Evolutionary conservation across 2,888 invertebrate species (phyloP).

Genomic region (Lasius platythorax): DNA sequence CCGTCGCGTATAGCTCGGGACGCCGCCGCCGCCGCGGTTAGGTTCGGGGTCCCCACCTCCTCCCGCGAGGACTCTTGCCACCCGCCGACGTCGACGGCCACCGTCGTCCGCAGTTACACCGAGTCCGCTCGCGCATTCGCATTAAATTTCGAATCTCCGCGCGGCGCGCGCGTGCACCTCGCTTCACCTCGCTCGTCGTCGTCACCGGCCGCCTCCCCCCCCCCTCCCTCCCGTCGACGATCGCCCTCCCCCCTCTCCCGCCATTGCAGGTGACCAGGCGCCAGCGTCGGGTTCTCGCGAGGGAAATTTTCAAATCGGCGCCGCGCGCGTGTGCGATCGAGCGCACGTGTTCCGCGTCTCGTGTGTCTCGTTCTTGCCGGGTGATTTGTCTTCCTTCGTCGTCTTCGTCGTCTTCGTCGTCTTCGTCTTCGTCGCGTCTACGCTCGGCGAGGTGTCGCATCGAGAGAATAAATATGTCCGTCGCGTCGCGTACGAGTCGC

Average conservation of each 20-base stretch:
- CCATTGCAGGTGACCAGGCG: not conserved
- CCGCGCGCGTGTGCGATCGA: slow-evolving; percentile 4
- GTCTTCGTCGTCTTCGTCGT: not conserved
- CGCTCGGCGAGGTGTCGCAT: slow-evolving; percentile 7
- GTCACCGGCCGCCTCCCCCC: not conserved
- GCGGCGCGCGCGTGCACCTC: slow-evolving; percentile 50
- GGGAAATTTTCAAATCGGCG: slow-evolving; percentile 27
- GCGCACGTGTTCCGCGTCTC: not conserved
- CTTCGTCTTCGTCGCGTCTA: no score
- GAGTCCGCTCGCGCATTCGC: slow-evolving; percentile 85
- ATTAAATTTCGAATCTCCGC: slow-evolving; percentile 79
- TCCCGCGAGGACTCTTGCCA: slow-evolving; percentile 55
- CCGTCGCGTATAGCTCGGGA: slow-evolving; percentile 61
- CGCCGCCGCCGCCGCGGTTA: no score
- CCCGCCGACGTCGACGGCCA: slow-evolving; percentile 77
- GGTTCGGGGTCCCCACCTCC: slow-evolving; percentile 71
- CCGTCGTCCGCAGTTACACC: slow-evolving; percentile 84
- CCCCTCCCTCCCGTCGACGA: not conserved
- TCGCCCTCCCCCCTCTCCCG: not conserved
- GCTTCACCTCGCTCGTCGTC: slow-evolving; percentile 9
- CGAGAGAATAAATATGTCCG: not conserved
- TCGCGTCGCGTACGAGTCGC: slow-evolving; percentile 15
- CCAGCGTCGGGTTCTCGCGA: slow-evolving; percentile 14
- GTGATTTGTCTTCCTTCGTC: not conserved
- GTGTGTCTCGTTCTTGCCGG: not conserved